phyloP scores from a whole-genome alignment of 1,140 invertebrate genomes.

The Drosophila pectinifera region DNA sequence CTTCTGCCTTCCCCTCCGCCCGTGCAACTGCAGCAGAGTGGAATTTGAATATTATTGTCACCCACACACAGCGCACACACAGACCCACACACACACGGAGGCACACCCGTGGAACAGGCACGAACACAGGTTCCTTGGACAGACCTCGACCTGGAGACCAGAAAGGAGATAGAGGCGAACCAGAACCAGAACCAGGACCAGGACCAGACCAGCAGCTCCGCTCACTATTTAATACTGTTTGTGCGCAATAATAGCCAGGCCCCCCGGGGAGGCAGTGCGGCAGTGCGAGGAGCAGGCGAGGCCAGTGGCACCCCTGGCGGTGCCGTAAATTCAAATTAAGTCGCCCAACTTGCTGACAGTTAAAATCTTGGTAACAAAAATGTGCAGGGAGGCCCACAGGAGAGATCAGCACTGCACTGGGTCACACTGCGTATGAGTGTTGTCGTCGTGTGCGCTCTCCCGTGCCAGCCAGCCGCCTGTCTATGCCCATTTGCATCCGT shows the following conservation, averaged over 20 bases:
- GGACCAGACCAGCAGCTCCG: conserved; percentile 36
- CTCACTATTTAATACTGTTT: conserved; percentile 81
- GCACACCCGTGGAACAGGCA: conserved; percentile 28
- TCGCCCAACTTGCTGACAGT: conserved; percentile 82
- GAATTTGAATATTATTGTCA: conserved; percentile 83
- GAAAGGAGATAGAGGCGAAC: conserved; percentile 13
- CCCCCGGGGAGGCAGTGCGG: conserved; percentile 17
- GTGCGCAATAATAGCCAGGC: conserved; percentile 72
- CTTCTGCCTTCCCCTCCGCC: neutral
- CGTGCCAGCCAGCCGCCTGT: conserved; percentile 11
- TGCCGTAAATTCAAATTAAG: conserved; percentile 83
- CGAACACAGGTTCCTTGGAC: conserved; percentile 47
- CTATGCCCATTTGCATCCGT: conserved; percentile 30
- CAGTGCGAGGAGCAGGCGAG: neutral
- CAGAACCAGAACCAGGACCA: conserved; percentile 3
- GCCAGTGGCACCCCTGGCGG: conserved; percentile 57
- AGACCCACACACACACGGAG: conserved; percentile 19
- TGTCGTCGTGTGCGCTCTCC: conserved; percentile 20
- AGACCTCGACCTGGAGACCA: conserved; percentile 50
- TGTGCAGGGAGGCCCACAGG: conserved; percentile 62
- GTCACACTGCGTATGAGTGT: conserved; percentile 42
- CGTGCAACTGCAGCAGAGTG: conserved; percentile 51
- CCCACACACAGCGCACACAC: conserved; percentile 41
- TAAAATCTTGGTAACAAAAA: conserved; percentile 82
- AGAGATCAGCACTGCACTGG: conserved; percentile 64